These are phyloP conservation scores for Mystacides longicornis DNA, from an alignment of 2,888 invertebrate species.

Conservation along the genomic window DNA sequence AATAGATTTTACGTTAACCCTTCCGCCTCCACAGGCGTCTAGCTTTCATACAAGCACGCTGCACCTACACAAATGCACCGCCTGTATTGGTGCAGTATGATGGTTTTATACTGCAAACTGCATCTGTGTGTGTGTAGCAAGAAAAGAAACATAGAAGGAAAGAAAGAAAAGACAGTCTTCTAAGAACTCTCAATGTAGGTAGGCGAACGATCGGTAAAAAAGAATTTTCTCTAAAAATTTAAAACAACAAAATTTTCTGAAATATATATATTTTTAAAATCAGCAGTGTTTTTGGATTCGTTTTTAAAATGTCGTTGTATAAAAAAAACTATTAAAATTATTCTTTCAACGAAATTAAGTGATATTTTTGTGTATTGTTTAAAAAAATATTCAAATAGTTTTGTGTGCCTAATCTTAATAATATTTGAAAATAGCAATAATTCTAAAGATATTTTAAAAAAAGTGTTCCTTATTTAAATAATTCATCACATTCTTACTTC, in stretches of 20 bases:
- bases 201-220: not conserved
- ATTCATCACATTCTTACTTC: not conserved
- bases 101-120: too few relatives aligned
- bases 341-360: too few relatives aligned
- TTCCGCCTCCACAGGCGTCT: not conserved
- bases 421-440: not conserved
- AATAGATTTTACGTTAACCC: not conserved
- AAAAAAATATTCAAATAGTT: too few relatives aligned
- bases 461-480: not conserved
- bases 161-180: slow-evolving; percentile 1
- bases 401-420: too few relatives aligned
- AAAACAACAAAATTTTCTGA: too few relatives aligned
- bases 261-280: too few relatives aligned
- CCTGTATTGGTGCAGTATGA: not conserved
- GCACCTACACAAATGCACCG: not conserved
- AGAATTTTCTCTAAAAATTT: too few relatives aligned
- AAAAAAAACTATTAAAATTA: too few relatives aligned
- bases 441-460: not conserved
- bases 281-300: too few relatives aligned
- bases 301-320: too few relatives aligned
- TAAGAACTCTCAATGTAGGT: not conserved
- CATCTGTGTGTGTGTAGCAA: not conserved
- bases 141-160: not conserved
- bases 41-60: not conserved
- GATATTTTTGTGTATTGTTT: too few relatives aligned